Evolutionary conservation across 2,797 vertebrate species (phyloP).

Genomic region (Bufotes viridis): DNA sequence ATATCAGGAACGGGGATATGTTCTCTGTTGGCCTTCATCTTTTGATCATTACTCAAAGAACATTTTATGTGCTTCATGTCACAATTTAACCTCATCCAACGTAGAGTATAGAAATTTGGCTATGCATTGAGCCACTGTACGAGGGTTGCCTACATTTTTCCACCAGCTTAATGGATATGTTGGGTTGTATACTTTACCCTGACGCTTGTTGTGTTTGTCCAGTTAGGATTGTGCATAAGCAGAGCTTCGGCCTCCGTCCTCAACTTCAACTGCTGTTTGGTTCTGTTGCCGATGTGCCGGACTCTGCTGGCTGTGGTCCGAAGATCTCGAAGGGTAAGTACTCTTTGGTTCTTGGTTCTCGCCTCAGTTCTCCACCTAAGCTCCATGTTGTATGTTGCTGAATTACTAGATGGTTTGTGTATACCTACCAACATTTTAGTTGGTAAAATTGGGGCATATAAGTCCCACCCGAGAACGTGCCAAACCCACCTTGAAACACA

Average conservation of each 20-base stretch:
- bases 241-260: slow-evolving; percentile 93
- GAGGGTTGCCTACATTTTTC: not conserved
- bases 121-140: not conserved
- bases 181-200: slow-evolving; percentile 60
- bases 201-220: slow-evolving; percentile 77
- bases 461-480: too few species aligned
- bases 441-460: too few species aligned
- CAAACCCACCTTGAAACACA: too few species aligned
- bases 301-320: slow-evolving; percentile 85
- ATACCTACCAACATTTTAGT: not conserved
- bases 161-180: not conserved
- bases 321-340: slow-evolving; percentile 83
- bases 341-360: not conserved
- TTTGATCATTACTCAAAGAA: slow-evolving; percentile 25
- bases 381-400: not conserved
- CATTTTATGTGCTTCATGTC: not conserved
- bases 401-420: not conserved
- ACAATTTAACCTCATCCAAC: too few species aligned
- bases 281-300: slow-evolving; percentile 92
- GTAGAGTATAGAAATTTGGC: not conserved
- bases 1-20: not conserved
- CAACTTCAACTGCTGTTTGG: slow-evolving; percentile 95
- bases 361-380: not conserved
- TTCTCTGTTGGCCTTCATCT: slow-evolving; percentile 20
- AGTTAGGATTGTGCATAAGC: slow-evolving; percentile 96